Percentiles rank a stretch among this genome's conserved stretches.
These are phyloP conservation scores for Streptopelia turtur DNA, from an alignment of 2,797 vertebrate genomes.

Conservation along the genomic window DNA sequence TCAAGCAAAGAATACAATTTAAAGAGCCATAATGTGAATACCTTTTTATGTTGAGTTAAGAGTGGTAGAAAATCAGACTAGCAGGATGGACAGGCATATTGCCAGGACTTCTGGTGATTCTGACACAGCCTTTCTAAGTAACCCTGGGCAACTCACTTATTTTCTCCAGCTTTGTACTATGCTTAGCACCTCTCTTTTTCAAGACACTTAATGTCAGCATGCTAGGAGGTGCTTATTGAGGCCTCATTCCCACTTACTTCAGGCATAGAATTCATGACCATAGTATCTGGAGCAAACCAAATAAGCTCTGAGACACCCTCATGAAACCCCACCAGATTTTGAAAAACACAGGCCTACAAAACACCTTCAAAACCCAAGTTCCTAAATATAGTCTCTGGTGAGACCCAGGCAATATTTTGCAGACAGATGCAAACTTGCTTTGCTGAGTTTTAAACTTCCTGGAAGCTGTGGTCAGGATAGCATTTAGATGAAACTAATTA, in stretches of 20 bases:
- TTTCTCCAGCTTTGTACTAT: neutral
- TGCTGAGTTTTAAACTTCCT: constrained; percentile 27
- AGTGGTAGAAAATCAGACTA: neutral
- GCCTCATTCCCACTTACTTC: neutral
- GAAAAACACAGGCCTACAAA: neutral
- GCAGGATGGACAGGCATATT: neutral
- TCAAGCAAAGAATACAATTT: neutral
- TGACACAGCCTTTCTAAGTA: neutral
- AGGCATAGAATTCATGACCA: neutral
- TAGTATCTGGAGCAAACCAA: neutral
- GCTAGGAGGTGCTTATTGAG: neutral
- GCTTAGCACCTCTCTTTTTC: neutral
- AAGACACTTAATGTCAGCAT: neutral
- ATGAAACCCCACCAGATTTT: neutral
- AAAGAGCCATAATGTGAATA: rapidly evolving
- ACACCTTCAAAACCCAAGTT: neutral
- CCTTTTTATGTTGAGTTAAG: neutral
- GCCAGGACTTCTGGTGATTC: neutral
- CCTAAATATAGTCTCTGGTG: constrained; percentile 16
- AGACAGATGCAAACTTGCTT: constrained; percentile 12
- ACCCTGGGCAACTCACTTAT: neutral
- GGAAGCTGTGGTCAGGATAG: constrained; percentile 21
- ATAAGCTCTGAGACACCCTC: neutral
- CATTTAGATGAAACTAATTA: neutral
- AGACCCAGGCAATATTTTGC: neutral